Evolutionary conservation across 2,113 vertebrate species (phyloP), one percentile per base, ranked within the genome.

Genomic region (Oryzias javanicus): DNA sequence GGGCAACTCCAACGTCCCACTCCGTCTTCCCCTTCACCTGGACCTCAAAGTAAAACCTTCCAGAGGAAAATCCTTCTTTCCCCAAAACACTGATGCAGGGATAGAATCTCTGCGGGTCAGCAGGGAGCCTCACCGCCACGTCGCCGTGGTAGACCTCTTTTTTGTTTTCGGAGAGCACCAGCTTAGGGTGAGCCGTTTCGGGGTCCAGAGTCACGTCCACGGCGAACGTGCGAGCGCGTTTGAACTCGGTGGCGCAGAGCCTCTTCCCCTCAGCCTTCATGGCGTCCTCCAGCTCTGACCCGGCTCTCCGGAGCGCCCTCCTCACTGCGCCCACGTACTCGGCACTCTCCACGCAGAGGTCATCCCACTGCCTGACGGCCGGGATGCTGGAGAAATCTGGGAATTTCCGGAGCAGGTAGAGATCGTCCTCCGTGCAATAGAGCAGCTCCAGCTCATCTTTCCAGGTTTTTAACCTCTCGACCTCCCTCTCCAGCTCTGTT

Each of bases 11-110:
- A 4, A 91, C 15, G 44, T 89, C 87, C 89, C 89, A 92, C 54
- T 89, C 87, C 0, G 64, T 81, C 60, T 90, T 91, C 42, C 75
- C 81, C 14, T 78, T 78, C 51, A 91, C 86, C 51, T 84, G 75
- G 6, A 92, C 90, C 35, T 88, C 89, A 50, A 73, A 92, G 70
- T 90, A 92, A 16, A 86, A 72, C 54, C 82, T 86, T 6, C 89
- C 81, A 0, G 67, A 77, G 29, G 64, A 73, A 60, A 89, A 87
- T 12, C 79, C 69, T 51, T 88, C 75, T 70, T 67, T 85, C 16
- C 82, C 91, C 74, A 91, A 50, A n/a, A 91, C 60, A 1, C 86
- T 84, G 18, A 83, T 63, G 0, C 85, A 78, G 0, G 80, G 60
- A 75, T 91, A 87, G 41, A 91, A 92, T 27, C 87, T 86, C 35